These are phyloP conservation scores for Pycnonotus jocosus DNA, from an alignment of 2,113 vertebrate genomes.

Conservation along the genomic window DNA sequence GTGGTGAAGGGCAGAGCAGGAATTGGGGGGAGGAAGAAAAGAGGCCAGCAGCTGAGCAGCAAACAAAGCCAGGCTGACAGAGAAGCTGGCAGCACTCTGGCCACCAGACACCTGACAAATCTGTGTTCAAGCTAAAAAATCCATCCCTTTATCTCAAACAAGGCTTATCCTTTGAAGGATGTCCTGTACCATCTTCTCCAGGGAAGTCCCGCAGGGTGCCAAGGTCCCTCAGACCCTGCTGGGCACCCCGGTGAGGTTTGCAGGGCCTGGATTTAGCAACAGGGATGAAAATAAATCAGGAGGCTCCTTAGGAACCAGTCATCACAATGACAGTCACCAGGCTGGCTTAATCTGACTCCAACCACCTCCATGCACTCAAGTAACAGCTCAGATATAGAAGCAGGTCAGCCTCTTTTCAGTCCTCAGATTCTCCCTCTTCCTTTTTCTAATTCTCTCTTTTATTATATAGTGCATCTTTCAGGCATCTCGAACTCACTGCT, in stretches of 20 bases:
- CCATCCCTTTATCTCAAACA: neutral
- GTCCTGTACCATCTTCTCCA: neutral
- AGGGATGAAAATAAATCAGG: neutral
- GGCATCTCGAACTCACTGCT: neutral
- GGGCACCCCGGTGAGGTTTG: accelerated
- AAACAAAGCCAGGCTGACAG: neutral
- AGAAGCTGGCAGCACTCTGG: neutral
- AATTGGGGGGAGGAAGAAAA: neutral
- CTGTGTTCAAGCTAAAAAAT: neutral
- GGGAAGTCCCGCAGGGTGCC: neutral
- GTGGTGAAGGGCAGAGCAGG: neutral
- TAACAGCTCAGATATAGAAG: neutral
- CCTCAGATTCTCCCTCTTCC: neutral
- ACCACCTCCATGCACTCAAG: accelerated
- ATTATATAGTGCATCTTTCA: neutral
- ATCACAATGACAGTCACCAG: neutral
- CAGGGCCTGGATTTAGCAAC: neutral
- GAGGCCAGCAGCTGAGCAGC: neutral
- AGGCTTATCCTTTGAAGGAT: neutral
- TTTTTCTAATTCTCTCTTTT: neutral
- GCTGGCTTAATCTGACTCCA: neutral
- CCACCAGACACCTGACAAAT: neutral
- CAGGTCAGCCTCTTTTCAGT: neutral
- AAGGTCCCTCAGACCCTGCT: neutral
- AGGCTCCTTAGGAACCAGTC: neutral